Evolutionary conservation across 2,113 vertebrate species (phyloP).

Genomic region (Nesogale talazaci): DNA sequence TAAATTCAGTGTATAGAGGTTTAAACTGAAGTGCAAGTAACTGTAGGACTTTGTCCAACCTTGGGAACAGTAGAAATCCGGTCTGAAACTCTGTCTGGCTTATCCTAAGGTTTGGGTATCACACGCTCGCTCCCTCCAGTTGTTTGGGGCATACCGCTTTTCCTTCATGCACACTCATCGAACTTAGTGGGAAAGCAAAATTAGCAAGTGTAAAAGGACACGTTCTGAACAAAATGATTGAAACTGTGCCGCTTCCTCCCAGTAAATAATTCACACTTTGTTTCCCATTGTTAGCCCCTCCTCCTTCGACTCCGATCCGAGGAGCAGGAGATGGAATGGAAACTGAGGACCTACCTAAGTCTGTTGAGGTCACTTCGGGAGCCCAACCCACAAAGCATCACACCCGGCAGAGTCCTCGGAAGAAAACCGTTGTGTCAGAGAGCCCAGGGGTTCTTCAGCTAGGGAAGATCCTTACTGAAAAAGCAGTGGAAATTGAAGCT

Average conservation of each 20-base stretch:
- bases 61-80: no score
- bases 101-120: no score
- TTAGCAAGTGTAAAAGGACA: no score
- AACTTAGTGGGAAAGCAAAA: no score
- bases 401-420: constrained; percentile 85
- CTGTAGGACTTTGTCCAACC: no score
- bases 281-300: constrained; percentile 71
- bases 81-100: no score
- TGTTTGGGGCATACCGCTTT: no score
- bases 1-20: no score
- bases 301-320: constrained; percentile 87
- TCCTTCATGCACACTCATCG: no score
- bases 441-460: constrained; percentile 94
- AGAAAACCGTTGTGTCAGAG: constrained; percentile 78
- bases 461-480: constrained; percentile 90
- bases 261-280: constrained; percentile 4
- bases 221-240: no score
- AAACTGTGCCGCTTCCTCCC: constrained; percentile 3
- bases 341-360: constrained; percentile 88
- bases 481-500: constrained; percentile 94
- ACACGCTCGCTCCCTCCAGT: no score
- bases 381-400: constrained; percentile 59
- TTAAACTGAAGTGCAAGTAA: no score
- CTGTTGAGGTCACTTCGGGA: constrained; percentile 84
- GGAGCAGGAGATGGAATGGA: constrained; percentile 99